These are phyloP conservation scores for Lipophrys pholis DNA, from an alignment of 2,113 vertebrate species.

Conservation along the genomic window DNA sequence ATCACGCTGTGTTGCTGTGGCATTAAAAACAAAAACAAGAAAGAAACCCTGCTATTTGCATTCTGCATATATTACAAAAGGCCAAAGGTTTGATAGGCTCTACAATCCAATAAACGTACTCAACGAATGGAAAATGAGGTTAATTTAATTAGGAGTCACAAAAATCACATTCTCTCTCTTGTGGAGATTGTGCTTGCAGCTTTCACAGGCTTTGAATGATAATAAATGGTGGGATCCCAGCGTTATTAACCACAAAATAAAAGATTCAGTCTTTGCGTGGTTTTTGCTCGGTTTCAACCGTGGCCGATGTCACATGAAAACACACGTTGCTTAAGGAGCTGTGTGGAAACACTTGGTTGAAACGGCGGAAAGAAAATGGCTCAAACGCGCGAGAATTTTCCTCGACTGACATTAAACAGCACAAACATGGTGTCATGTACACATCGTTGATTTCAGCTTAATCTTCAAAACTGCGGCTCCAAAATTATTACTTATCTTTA, in stretches of 20 bases:
- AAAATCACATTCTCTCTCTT: too few species aligned
- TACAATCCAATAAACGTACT: neutral
- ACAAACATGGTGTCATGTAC: neutral
- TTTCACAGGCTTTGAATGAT: neutral
- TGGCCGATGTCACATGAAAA: constrained; percentile 13
- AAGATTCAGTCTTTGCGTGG: neutral
- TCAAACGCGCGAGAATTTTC: neutral
- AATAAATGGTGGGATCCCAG: neutral
- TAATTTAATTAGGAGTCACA: neutral
- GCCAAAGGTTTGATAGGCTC: neutral
- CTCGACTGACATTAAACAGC: neutral
- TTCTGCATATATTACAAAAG: neutral
- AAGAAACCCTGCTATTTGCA: neutral
- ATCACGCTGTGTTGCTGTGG: neutral
- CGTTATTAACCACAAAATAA: neutral
- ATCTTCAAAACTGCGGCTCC: constrained; percentile 31
- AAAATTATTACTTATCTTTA: constrained; percentile 49
- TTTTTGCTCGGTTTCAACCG: constrained; percentile 12
- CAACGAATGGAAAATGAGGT: neutral
- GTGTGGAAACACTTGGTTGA: constrained; percentile 15
- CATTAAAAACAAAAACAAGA: neutral
- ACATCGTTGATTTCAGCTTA: constrained; percentile 14
- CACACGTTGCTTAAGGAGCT: constrained; percentile 22
- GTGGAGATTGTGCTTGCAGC: neutral
- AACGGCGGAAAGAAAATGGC: neutral